A percentile compares a stretch with the other conserved stretches of the same genome.
phyloP scores from a whole-genome alignment of 1,140 invertebrate species.

The Panagrolaimus sp. region DNA sequence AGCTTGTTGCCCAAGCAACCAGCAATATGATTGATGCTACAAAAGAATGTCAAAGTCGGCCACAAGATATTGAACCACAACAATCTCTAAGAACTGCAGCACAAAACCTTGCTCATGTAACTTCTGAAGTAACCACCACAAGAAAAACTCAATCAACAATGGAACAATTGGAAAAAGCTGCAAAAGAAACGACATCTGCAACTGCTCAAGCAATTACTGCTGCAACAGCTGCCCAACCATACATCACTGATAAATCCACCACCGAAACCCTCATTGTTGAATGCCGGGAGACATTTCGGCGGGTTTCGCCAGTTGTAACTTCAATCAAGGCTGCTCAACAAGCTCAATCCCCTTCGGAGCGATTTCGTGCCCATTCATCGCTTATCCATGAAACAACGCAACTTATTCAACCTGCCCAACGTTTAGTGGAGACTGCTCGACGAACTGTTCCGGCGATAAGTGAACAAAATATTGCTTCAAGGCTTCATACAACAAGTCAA shows the following conservation, averaged over 20 bases:
- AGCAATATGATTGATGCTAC: constrained; percentile 85
- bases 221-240: constrained; percentile 50
- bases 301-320: constrained; percentile 68
- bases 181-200: constrained; percentile 76
- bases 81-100: constrained; percentile 77
- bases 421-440: constrained; percentile 70
- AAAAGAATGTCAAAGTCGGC: constrained; percentile 78
- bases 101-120: constrained; percentile 76
- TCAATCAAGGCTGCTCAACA: constrained; percentile 69
- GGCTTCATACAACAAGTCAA: constrained; percentile 71
- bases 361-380: constrained; percentile 53
- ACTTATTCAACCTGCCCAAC: constrained; percentile 65
- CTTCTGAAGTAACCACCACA: constrained; percentile 71
- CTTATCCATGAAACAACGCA: constrained; percentile 49
- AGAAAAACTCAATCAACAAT: constrained; percentile 75
- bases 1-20: constrained; percentile 85
- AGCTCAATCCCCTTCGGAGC: constrained; percentile 67
- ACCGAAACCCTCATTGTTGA: constrained; percentile 73
- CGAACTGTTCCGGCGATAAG: constrained; percentile 76
- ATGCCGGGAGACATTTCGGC: constrained; percentile 71
- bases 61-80: constrained; percentile 76
- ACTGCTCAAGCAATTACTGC: constrained; percentile 78
- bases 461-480: constrained; percentile 72
- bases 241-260: constrained; percentile 68
- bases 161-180: constrained; percentile 71